These are phyloP conservation scores for Pseudomyrmex concolor DNA, from an alignment of 1,140 invertebrate genomes.

Conservation along the genomic window DNA sequence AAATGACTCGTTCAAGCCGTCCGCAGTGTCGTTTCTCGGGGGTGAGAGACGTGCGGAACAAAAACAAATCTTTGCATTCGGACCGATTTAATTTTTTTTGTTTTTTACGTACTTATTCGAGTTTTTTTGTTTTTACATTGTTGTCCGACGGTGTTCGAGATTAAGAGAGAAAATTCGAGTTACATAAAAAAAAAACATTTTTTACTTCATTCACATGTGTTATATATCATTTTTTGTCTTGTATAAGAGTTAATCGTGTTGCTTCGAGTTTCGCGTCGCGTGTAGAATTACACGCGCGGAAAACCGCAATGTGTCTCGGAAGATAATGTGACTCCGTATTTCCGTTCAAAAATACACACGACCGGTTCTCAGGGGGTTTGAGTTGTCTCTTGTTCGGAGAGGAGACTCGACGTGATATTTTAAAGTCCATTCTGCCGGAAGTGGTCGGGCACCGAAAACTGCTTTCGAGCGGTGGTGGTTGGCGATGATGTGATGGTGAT, in stretches of 20 bases:
- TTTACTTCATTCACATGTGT: too few species aligned
- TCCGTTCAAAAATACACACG: constrained; percentile 43
- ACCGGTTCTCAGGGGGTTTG: constrained; percentile 44
- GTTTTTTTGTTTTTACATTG: too few species aligned
- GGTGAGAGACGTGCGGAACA: neutral
- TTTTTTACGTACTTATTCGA: neutral
- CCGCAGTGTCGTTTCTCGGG: constrained; percentile 41
- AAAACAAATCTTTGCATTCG: neutral
- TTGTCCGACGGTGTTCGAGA: too few species aligned
- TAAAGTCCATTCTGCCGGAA: constrained; percentile 66
- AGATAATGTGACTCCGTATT: constrained; percentile 40
- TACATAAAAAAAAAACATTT: too few species aligned
- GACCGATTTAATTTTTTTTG: neutral
- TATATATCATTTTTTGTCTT: neutral
- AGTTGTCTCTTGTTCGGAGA: constrained; percentile 56
- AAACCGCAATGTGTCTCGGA: constrained; percentile 30
- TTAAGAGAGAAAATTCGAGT: too few species aligned
- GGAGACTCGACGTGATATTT: constrained; percentile 49
- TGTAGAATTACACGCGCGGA: constrained; percentile 31
- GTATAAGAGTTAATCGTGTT: constrained; percentile 4
- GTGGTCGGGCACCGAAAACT: constrained; percentile 69
- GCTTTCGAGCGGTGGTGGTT: constrained; percentile 60
- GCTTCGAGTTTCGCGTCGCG: constrained; percentile 43
- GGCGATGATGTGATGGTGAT: neutral
- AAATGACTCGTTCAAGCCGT: constrained; percentile 73